Evolutionary conservation across 30 jellyfish, hydroid and myxozoan species (phyloP).

Genomic region (Aurelia sp.): DNA sequence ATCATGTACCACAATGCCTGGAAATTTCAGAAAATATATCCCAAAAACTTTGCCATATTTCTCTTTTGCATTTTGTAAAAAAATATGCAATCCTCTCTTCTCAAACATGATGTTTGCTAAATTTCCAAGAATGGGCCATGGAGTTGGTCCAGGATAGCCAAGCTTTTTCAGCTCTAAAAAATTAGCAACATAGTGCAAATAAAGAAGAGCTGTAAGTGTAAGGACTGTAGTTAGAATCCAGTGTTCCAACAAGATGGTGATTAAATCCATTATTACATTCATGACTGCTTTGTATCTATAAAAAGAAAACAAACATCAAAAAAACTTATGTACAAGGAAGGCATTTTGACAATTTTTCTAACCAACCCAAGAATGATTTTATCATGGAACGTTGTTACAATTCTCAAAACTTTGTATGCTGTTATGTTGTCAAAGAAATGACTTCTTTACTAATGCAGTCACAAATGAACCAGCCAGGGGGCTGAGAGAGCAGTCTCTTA

Average conservation of each 20-base stretch:
- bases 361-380: too few relatives aligned
- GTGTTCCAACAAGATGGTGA: constrained; percentile 36
- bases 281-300: not conserved
- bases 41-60: constrained; percentile 57
- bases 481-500: too few relatives aligned
- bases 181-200: constrained; percentile 16
- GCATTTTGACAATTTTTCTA: too few relatives aligned
- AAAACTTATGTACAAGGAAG: too few relatives aligned
- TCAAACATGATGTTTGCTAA: not conserved
- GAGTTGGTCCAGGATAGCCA: constrained; percentile 62
- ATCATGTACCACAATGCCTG: constrained; percentile 45
- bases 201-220: not conserved
- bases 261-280: not conserved
- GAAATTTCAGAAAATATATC: constrained; percentile 11
- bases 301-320: too few relatives aligned
- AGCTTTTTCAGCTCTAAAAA: constrained; percentile 35
- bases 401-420: too few relatives aligned
- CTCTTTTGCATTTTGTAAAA: constrained; percentile 1
- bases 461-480: too few relatives aligned
- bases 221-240: constrained; percentile 48
- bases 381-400: too few relatives aligned
- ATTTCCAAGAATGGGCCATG: constrained; percentile 56
- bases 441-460: too few relatives aligned
- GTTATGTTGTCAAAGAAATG: too few relatives aligned
- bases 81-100: not conserved